phyloP scores from a whole-genome alignment of 2,113 vertebrate genomes.

The Apodemus sylvaticus region DNA sequence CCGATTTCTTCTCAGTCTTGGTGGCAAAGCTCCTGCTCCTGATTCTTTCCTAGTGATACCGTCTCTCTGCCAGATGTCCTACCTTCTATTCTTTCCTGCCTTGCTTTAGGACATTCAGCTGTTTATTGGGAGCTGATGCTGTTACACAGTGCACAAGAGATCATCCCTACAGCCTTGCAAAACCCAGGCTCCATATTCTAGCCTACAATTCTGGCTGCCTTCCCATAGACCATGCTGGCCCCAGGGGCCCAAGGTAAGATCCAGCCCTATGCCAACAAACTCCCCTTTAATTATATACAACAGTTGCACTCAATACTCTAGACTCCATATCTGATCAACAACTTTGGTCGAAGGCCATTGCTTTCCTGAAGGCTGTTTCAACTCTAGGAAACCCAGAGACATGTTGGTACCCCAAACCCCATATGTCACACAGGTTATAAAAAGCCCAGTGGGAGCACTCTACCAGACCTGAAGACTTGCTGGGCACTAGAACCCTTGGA shows the following conservation, averaged over 20 bases:
- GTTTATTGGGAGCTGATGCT: no score
- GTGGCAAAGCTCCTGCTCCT: no score
- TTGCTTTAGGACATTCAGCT: no score
- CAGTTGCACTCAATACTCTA: neutral
- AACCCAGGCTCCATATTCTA: neutral
- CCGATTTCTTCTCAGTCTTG: no score
- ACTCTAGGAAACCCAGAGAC: neutral
- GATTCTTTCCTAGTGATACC: no score
- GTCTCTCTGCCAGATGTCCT: no score
- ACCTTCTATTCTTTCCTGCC: no score
- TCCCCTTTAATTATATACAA: neutral
- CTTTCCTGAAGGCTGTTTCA: neutral
- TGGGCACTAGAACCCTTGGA: neutral
- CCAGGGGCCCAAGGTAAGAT: neutral
- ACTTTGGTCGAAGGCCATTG: neutral
- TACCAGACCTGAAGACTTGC: neutral
- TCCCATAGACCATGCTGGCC: neutral
- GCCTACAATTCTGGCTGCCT: neutral
- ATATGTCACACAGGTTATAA: neutral
- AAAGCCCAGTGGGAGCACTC: neutral
- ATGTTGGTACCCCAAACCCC: neutral
- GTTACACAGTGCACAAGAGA: no score
- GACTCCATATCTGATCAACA: neutral
- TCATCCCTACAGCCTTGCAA: no score
- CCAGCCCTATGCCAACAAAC: neutral